phyloP scores from a whole-genome alignment of 35 echinoderm and acorn worm species.

The Anneissia japonica region DNA sequence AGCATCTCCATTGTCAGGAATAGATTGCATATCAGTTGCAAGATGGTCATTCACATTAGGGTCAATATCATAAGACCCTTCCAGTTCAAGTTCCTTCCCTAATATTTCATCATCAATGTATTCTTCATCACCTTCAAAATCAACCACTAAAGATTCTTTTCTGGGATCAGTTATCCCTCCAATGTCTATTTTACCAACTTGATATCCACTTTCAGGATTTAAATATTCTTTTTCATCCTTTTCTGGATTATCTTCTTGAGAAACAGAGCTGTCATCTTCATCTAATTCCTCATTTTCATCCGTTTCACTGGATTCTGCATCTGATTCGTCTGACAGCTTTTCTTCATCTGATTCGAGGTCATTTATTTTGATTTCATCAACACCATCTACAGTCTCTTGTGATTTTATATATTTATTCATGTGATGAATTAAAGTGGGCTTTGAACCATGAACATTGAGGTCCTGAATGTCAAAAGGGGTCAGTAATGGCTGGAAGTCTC shows the following conservation, averaged over 20 bases:
- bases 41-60: not conserved
- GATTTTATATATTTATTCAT: not conserved
- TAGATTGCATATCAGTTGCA: too few species aligned
- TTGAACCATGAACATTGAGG: not conserved
- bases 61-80: not conserved
- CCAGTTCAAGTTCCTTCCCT: not conserved
- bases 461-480: constrained; percentile 11
- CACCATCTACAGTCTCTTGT: not conserved
- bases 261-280: not conserved
- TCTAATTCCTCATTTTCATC: not conserved
- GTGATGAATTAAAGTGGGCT: not conserved
- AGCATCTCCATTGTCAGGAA: too few species aligned
- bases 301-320: not conserved
- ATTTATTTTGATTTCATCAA: not conserved
- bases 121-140: not conserved
- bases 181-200: not conserved
- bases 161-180: too few species aligned
- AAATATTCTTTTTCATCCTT: not conserved
- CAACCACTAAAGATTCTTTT: too few species aligned
- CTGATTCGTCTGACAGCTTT: not conserved
- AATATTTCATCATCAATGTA: not conserved
- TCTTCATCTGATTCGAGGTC: not conserved
- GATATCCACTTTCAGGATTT: too few species aligned
- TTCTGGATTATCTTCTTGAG: not conserved
- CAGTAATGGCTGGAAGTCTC: not conserved